Evolutionary conservation across 1,140 invertebrate species (phyloP), one percentile per base, ranked within the genome.

Genomic region (Drosophila kanapiae): DNA sequence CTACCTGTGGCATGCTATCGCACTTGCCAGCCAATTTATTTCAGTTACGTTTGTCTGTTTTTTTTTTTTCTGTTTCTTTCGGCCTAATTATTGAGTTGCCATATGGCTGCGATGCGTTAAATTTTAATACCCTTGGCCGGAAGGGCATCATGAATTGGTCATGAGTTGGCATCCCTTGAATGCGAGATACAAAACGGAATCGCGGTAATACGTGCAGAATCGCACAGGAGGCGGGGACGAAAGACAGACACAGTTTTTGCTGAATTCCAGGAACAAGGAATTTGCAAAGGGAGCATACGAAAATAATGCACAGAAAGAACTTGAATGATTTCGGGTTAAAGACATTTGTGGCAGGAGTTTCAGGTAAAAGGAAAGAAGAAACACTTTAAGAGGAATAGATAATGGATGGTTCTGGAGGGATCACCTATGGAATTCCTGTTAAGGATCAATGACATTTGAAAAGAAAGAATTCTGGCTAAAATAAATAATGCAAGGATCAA

Each of bases 1-100:
- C 43, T 81, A 70, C 65, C 72, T 62, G 47, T 71, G 62, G 65
- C 58, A 69, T 72, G 80, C 62, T 65, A 69, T 83, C 84, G 84
- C 80, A 80, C 71, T 88, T 88, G 84, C 40, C 80, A 80, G 72
- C 76, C 77, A 84, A 88, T 87, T 87, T 88, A 88, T 87, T 88
- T 61, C 42, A 27, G 67, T 45, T 77, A 69, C 56, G 42, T 67
- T 78, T 61, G 40, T 23, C 3, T 35, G 49, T 60, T 72, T 71
- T 78, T 23, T 23, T 35, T 56, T 60, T 72, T 71, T 78, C n/a
- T n/a, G n/a, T n/a, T n/a, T n/a, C n/a, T 87, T 80, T 88, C 79
- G 67, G 67, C 71, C 80, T 78, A 88, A 84, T 87, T 88, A 86
- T 80, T 72, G 58, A 37, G 47, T 31, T 74, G 80, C 71, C 64